Evolutionary conservation across 2,797 vertebrate genomes (phyloP).

Genomic region (Enteromius unitaeniatus): DNA sequence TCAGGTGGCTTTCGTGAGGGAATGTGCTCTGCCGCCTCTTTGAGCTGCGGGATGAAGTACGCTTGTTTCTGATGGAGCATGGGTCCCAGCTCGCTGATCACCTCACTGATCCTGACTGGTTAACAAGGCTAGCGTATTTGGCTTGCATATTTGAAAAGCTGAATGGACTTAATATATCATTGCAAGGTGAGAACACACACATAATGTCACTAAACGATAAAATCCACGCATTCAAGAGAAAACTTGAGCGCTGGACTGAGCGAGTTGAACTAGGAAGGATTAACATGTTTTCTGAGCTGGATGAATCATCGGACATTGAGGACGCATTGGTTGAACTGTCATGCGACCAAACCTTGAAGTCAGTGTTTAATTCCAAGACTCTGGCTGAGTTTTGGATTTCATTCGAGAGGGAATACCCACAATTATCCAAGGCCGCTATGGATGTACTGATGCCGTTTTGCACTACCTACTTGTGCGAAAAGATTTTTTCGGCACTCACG

Average conservation of each 20-base stretch:
- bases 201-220: neutral
- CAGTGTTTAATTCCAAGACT: neutral
- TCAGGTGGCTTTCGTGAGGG: neutral
- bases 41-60: neutral
- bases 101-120: neutral
- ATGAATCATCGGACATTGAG: neutral
- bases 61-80: neutral
- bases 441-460: neutral
- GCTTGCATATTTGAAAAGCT: conserved; percentile 10
- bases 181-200: neutral
- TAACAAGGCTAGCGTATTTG: neutral
- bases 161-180: neutral
- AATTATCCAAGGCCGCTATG: neutral
- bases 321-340: neutral
- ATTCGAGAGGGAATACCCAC: neutral
- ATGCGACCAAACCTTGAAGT: neutral
- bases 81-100: neutral
- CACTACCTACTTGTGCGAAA: neutral
- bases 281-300: neutral
- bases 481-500: neutral
- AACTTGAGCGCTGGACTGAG: neutral
- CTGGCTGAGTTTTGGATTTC: conserved; percentile 18
- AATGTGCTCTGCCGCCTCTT: neutral
- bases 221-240: neutral
- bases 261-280: neutral